Percentiles rank a stretch among this genome's conserved stretches.
These are phyloP conservation scores for Nephila pilipes DNA, from an alignment of 1,140 invertebrate genomes.

Conservation along the genomic window DNA sequence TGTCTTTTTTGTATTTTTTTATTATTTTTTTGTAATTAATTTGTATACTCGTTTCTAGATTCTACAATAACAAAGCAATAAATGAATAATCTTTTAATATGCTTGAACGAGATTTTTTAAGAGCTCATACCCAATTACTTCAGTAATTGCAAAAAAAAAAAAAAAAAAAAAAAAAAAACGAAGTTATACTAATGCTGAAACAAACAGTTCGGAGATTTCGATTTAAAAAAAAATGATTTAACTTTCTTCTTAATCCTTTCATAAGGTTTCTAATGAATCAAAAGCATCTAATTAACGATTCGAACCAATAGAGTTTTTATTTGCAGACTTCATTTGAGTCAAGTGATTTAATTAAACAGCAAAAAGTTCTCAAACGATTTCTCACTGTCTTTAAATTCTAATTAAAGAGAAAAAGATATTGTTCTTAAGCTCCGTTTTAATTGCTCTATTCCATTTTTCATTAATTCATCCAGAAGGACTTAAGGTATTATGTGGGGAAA, in stretches of 20 bases:
- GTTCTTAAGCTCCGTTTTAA: background rate
- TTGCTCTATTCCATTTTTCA: slow-evolving; percentile 27
- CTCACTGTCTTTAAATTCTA: slow-evolving; percentile 14
- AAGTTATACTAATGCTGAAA: background rate
- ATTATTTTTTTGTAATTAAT: no score
- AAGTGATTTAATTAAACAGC: slow-evolving; percentile 24
- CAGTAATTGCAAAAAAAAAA: no score
- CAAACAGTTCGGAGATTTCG: background rate
- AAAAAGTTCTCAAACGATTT: slow-evolving; percentile 27
- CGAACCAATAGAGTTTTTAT: slow-evolving; percentile 8
- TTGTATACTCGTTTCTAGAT: no score
- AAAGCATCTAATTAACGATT: slow-evolving; percentile 22
- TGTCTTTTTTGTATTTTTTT: no score
- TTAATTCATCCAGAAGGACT: background rate
- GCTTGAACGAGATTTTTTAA: no score
- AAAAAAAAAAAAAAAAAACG: no score
- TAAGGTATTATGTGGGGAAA: background rate
- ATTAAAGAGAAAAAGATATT: slow-evolving; percentile 14
- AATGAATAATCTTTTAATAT: no score
- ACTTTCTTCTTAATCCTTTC: slow-evolving; percentile 24
- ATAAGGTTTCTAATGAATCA: slow-evolving; percentile 32
- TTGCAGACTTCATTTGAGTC: slow-evolving; percentile 26
- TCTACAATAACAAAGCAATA: no score
- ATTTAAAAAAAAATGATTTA: background rate
- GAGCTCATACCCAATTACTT: no score